phyloP scores from a whole-genome alignment of 2,888 invertebrate genomes.

The Drosophila emarginata region DNA sequence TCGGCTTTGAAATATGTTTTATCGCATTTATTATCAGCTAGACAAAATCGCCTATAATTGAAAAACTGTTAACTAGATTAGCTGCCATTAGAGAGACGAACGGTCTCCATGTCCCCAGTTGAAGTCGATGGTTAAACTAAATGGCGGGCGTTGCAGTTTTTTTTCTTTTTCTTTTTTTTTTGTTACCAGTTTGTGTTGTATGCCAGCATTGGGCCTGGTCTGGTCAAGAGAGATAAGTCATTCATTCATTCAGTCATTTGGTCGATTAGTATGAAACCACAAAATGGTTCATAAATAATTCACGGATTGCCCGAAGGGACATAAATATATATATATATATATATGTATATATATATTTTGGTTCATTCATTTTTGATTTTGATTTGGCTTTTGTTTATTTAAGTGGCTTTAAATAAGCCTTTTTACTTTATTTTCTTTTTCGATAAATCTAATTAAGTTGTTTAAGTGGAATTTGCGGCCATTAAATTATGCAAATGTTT shows the following conservation, averaged over 20 bases:
- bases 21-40: constrained; percentile 74
- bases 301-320: constrained; percentile 63
- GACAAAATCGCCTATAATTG: constrained; percentile 75
- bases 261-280: constrained; percentile 40
- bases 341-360: neutral
- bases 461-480: constrained; percentile 70
- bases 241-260: constrained; percentile 32
- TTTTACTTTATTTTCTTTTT: constrained; percentile 52
- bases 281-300: constrained; percentile 67
- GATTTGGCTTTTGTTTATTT: constrained; percentile 61
- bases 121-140: constrained; percentile 32
- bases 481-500: constrained; percentile 72
- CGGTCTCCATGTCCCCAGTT: constrained; percentile 26
- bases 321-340: neutral
- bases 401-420: constrained; percentile 66
- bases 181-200: constrained; percentile 32
- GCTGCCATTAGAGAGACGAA: constrained; percentile 67
- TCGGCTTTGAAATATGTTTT: constrained; percentile 66
- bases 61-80: constrained; percentile 78
- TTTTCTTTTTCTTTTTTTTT: constrained; percentile 13
- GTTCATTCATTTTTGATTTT: constrained; percentile 49
- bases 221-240: constrained; percentile 49
- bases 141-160: constrained; percentile 40
- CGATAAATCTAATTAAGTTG: constrained; percentile 68
- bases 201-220: constrained; percentile 17